phyloP scores from a whole-genome alignment of 2,888 invertebrate species.

The Acronicta leporina region DNA sequence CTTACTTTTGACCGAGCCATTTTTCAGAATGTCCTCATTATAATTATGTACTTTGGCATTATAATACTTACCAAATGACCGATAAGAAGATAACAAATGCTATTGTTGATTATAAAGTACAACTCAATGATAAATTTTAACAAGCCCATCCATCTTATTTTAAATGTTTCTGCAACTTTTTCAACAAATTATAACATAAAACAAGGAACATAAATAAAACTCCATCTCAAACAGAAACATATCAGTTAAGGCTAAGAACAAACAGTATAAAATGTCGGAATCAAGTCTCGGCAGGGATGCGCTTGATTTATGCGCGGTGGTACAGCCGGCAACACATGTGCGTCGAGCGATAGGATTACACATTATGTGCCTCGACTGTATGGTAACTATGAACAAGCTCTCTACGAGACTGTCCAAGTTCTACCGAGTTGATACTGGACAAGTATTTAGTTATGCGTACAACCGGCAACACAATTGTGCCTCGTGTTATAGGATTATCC shows the following conservation, averaged over 20 bases:
- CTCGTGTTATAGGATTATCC: not conserved
- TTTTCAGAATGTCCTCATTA: too few relatives aligned
- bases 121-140: too few relatives aligned
- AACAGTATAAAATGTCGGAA: slow-evolving; percentile 52
- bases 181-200: slow-evolving; percentile 14
- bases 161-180: not conserved
- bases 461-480: not conserved
- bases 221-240: slow-evolving; percentile 24
- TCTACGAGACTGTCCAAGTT: slow-evolving; percentile 20
- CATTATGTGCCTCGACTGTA: slow-evolving; percentile 46
- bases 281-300: slow-evolving; percentile 53
- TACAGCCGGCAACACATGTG: slow-evolving; percentile 63
- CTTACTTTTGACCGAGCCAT: too few relatives aligned
- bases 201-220: slow-evolving; percentile 28
- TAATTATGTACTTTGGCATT: too few relatives aligned
- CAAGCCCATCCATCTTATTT: too few relatives aligned
- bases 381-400: slow-evolving; percentile 6
- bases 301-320: slow-evolving; percentile 56
- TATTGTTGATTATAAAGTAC: too few relatives aligned
- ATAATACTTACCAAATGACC: too few relatives aligned
- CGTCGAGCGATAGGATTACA: slow-evolving; percentile 64
- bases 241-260: slow-evolving; percentile 53
- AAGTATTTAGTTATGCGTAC: not conserved
- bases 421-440: not conserved
- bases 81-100: too few relatives aligned